Percentiles rank a stretch among this genome's conserved stretches.
These are phyloP conservation scores for Nudaria mundana DNA, from an alignment of 2,888 invertebrate species.

Conservation along the genomic window DNA sequence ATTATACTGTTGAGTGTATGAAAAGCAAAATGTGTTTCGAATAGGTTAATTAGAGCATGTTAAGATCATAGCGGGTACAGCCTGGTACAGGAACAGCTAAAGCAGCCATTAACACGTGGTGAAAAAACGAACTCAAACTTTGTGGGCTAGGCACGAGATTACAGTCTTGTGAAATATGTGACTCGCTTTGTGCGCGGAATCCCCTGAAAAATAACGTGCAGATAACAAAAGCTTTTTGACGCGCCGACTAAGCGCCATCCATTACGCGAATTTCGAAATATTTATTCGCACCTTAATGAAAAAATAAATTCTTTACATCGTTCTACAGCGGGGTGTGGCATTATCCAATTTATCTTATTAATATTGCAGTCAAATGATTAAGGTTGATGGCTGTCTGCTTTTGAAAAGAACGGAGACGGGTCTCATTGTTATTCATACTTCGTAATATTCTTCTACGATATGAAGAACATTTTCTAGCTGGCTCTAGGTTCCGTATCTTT, in stretches of 20 bases:
- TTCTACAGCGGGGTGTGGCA: slow-evolving; percentile 22
- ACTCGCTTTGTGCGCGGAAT: slow-evolving; percentile 67
- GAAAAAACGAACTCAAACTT: slow-evolving; percentile 56
- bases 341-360: slow-evolving; percentile 20
- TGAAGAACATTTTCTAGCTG: no score
- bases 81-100: slow-evolving; percentile 25
- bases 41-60: no score
- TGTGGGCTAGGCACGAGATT: slow-evolving; percentile 68
- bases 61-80: slow-evolving; percentile 22
- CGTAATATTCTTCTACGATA: no score
- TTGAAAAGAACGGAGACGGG: no score
- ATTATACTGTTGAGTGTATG: no score
- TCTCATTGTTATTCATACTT: no score
- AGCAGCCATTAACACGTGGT: slow-evolving; percentile 31
- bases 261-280: slow-evolving; percentile 52
- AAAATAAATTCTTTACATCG: slow-evolving; percentile 37
- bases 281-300: slow-evolving; percentile 49
- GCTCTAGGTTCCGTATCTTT: no score
- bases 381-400: no score
- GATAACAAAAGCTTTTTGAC: slow-evolving; percentile 74
- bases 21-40: no score
- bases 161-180: slow-evolving; percentile 70
- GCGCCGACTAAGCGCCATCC: slow-evolving; percentile 47
- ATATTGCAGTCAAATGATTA: neutral
- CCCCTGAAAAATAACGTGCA: slow-evolving; percentile 67